Base-by-base conservation (phyloP, 2,888 invertebrate genomes). In the Stenurella melanura region DNA sequence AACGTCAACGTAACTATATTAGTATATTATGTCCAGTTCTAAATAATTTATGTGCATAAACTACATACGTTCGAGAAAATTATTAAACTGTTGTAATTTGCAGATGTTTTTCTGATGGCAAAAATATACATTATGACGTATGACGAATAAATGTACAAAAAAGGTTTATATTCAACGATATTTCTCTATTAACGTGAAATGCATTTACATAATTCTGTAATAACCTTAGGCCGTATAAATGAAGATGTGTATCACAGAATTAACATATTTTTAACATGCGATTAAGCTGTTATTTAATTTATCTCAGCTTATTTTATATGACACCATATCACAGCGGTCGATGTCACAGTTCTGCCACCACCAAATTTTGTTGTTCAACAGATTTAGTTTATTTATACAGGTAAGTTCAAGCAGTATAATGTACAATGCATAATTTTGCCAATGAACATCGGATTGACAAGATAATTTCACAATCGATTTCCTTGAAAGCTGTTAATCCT, bases 261-360 rank as follows among this genome's bases (percentile, higher is more conserved):
- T 50, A 50, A 50, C 50, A 50, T 50, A 50, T 50, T 50, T 50
- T 50, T n/a, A n/a, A 50, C 50, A n/a, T 50, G 50, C 50, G 15
- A 50, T 17, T 50, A n/a, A 2, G 5, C 12, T 17, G n/a, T n/a
- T n/a, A n/a, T n/a, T 50, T 50, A 50, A 34, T 34, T 5, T 34
- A 34, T 34, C 30, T 9, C 30, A 34, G 5, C 30, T 9, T 7
- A 34, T 34, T 34, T 34, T 9, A 34, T 34, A 9, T 4, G 21
- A 26, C 21, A 26, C 21, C 1, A 26, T 26, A 26, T 26, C 21
- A 26, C 21, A 26, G 21, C 7, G 30, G 30, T 34, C 30, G 7
- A 34, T 34, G 30, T 26, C 21, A 26, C 2, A 26, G 4, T 26
- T 26, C 21, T 26, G 21, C 1, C 21, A 1, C 21, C 21, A 26